Base-by-base conservation (phyloP, 1,140 invertebrate species). In the Acyrthosiphon pisum region DNA sequence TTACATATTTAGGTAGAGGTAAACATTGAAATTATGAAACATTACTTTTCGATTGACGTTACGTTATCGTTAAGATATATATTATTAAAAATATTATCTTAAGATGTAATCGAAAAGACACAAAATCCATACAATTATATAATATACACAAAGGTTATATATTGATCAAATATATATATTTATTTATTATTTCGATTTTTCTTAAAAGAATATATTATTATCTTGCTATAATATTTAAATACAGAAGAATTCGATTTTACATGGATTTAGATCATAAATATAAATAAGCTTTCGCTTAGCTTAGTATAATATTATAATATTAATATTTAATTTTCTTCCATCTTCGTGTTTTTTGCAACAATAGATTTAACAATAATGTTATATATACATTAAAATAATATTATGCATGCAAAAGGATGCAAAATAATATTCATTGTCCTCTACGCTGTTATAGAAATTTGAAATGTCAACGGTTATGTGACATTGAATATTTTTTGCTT, bases 401-500 rank as follows among this genome's bases (percentile, higher is more conserved):
- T 76, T 76, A 76, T n/a, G n/a, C 30, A 41, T 84, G 41, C 83
- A 44, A 41, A 84, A 84, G 41, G 41, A 84, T 84, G 41, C 37
- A 84, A 84, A 84, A 37, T 84, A 41, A 84, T 84, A 44, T 84
- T 84, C 83, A 84, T 84, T 84, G 83, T 84, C 41, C 37, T 84
- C 83, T 41, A 46, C 81, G 14, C 60, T n/a, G n/a, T n/a, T 35
- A 46, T 41, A 86, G 84, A 46, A 86, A 48, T 86, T 44, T 46
- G 84, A 46, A 86, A 86, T 86, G 84, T 86, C 84, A 86, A 86
- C 84, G 37, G 30, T 86, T 76, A 76, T 86, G 37, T 86, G 84
- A 46, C 44, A 86, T 86, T 86, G 84, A 86, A 86, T 86, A 86
- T 48, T 86, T 86, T 86, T 46, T 86, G 84, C 84, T 86, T 86